Evolutionary conservation across 2,113 vertebrate species (phyloP).

Genomic region (Phoxinus phoxinus): DNA sequence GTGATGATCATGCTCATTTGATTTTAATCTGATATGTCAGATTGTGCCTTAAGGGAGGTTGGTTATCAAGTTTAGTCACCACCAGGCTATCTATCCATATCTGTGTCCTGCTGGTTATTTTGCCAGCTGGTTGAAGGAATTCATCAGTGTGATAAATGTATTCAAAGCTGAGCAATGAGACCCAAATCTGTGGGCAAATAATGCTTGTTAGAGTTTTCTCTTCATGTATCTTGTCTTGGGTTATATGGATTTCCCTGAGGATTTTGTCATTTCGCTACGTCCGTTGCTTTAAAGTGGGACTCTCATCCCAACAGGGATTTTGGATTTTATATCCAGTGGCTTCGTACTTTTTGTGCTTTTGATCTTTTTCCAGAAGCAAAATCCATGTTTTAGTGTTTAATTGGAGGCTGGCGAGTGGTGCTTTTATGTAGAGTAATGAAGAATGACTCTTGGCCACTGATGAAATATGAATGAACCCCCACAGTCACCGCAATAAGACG

Average conservation of each 20-base stretch:
- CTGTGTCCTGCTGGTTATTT: neutral
- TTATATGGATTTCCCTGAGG: conserved; percentile 17
- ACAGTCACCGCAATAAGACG: conserved; percentile 49
- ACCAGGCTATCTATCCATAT: too few species aligned
- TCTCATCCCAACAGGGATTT: conserved; percentile 53
- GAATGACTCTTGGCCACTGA: conserved; percentile 55
- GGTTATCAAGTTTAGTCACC: neutral
- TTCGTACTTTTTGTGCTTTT: conserved; percentile 59
- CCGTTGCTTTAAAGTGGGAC: conserved; percentile 57
- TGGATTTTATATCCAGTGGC: conserved; percentile 40
- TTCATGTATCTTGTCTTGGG: neutral
- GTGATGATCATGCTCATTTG: neutral
- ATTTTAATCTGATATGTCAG: neutral
- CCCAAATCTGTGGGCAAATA: neutral
- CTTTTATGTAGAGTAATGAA: conserved; percentile 50
- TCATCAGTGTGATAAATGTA: neutral
- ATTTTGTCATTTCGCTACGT: conserved; percentile 52
- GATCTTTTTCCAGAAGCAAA: conserved; percentile 67
- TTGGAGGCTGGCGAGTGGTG: conserved; percentile 70
- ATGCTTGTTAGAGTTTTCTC: conserved; percentile 28
- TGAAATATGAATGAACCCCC: conserved; percentile 73
- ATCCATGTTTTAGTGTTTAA: conserved; percentile 67
- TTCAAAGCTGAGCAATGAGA: neutral
- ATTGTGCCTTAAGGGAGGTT: neutral
- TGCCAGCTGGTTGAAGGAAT: neutral